Percentiles rank a stretch among this genome's conserved stretches.
phyloP scores from a whole-genome alignment of 2,113 vertebrate species.

The cat (Felis catus) region F.catus_Fca126_mat1.0 CM031423.1:50816001-50816500 shows the following conservation, averaged over 20 bases:
- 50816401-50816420: slow-evolving; percentile 57
- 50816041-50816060: slow-evolving; percentile 51
- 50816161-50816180: neutral
- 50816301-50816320: neutral
- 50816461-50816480: slow-evolving; percentile 87
- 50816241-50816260: neutral
- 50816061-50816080: slow-evolving; percentile 2
- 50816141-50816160: neutral
- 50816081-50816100: slow-evolving; percentile 45
- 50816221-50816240: slow-evolving; percentile 61
- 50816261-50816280: neutral
- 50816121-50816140: neutral
- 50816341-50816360: slow-evolving; percentile 9
- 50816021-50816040: slow-evolving; percentile 59
- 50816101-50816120: slow-evolving; percentile 19
- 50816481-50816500: slow-evolving; percentile 86
- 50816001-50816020: slow-evolving; percentile 70
- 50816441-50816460: slow-evolving; percentile 88
- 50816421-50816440: slow-evolving; percentile 82
- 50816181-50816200: neutral
- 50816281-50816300: neutral
- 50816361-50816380: neutral
- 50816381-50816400: slow-evolving; percentile 51
- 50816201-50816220: slow-evolving; percentile 47
- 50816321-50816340: neutral